These are phyloP conservation scores for Colaptes auratus DNA, from an alignment of 2,113 vertebrate genomes.

Conservation along the genomic window DNA sequence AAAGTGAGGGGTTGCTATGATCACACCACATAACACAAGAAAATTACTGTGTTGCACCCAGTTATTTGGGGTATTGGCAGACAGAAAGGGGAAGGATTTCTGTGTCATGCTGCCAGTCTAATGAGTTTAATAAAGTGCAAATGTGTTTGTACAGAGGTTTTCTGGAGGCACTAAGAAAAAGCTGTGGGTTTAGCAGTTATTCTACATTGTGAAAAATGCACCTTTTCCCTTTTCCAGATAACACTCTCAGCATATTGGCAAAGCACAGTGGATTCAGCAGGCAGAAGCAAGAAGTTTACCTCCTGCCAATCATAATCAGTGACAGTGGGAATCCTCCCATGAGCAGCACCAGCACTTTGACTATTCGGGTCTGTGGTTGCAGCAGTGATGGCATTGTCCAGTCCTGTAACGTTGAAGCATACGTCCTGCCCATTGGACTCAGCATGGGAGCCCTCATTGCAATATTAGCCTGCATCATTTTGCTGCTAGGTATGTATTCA, in stretches of 20 bases:
- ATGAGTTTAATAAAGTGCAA: neutral
- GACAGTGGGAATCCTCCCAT: constrained; percentile 94
- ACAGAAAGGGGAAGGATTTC: neutral
- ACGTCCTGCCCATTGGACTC: constrained; percentile 95
- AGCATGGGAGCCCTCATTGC: constrained; percentile 99
- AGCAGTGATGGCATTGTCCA: constrained; percentile 91
- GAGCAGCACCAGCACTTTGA: constrained; percentile 98
- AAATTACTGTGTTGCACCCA: accelerated
- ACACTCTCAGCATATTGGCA: constrained; percentile 93
- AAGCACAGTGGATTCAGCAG: constrained; percentile 94
- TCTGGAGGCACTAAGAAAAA: neutral
- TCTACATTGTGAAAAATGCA: neutral
- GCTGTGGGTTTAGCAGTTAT: neutral
- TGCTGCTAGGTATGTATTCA: constrained; percentile 88
- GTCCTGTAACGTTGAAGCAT: constrained; percentile 96
- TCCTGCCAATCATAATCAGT: constrained; percentile 93
- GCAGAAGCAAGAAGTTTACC: constrained; percentile 96
- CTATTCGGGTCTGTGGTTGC: constrained; percentile 96
- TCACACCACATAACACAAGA: neutral
- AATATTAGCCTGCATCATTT: constrained; percentile 95
- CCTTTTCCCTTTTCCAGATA: constrained; percentile 81
- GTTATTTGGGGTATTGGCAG: neutral
- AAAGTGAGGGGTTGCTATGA: neutral
- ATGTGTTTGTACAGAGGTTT: neutral
- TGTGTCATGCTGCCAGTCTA: neutral